phyloP scores from a whole-genome alignment of 2,888 invertebrate species.

The Synanthedon myopaeformis region DNA sequence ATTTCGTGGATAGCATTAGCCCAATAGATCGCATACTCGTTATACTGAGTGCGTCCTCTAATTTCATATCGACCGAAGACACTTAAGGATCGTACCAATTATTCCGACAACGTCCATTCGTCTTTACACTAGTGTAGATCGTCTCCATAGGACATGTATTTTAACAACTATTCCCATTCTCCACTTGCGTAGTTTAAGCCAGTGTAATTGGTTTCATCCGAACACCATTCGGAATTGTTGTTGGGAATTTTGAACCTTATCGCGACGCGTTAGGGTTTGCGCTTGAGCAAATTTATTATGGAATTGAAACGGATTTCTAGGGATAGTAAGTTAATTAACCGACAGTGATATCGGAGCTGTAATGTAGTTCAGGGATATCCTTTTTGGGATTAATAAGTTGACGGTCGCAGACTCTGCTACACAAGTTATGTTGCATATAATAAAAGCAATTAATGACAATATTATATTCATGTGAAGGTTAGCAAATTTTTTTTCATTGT shows the following conservation, averaged over 20 bases:
- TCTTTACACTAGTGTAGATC: not conserved
- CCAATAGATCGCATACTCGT: too few species aligned
- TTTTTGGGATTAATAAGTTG: conserved; percentile 15
- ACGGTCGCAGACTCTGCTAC: conserved; percentile 1
- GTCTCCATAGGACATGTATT: conserved; percentile 1
- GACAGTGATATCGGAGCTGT: conserved; percentile 6
- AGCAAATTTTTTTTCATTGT: too few species aligned
- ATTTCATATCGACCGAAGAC: not conserved
- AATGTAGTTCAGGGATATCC: conserved; percentile 14
- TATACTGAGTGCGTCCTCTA: not conserved
- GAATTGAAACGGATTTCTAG: conserved; percentile 15
- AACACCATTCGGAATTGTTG: conserved; percentile 2
- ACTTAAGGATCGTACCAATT: not conserved
- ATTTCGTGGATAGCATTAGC: too few species aligned
- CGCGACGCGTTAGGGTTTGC: conserved; percentile 3
- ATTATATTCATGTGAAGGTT: too few species aligned
- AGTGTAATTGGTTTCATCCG: conserved; percentile 17
- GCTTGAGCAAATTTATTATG: conserved; percentile 3
- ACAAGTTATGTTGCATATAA: too few species aligned
- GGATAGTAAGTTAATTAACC: conserved; percentile 28
- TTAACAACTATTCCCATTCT: conserved; percentile 5
- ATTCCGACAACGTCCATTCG: not conserved
- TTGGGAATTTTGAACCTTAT: conserved; percentile 7
- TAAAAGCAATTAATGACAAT: too few species aligned
- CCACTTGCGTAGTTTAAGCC: conserved; percentile 9